Base-by-base conservation (phyloP, 1,140 invertebrate species). In the Pachypsylla venusta region DNA sequence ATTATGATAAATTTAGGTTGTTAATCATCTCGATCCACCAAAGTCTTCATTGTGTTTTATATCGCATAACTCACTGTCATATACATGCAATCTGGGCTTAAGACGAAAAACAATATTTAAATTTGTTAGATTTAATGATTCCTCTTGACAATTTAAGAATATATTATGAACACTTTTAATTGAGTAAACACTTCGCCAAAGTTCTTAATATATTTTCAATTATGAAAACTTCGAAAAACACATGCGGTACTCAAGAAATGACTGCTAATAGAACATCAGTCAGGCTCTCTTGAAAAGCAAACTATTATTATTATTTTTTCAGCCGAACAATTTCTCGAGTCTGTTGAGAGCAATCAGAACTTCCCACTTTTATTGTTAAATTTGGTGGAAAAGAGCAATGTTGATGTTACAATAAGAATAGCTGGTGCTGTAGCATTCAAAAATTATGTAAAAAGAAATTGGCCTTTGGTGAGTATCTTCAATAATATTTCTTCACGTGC, bases 381-480 rank as follows among this genome's bases (percentile, higher is more conserved):
- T 66, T 74, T 97, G 7, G 80, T 96, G 57, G 84, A 90, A 62
- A 91, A 89, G 66, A 69, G 77, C 25, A 80, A 83, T 64, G 75
- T 85, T 24, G 84, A 92, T 63, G 72, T 85, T 61, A 87, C 84
- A 4, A 86, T 96, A 53, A 77, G 91, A 66, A 76, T 93, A 40
- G 85, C 91, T 30, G 89, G 88, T 53, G 84, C 93, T 42, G 85
- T 98, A 64, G 85, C 87, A 14, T 95, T 99, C 67, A 99, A 99
- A 72, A 99, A 99, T 73, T 95, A 85, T 71, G 81, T 97, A 4
- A 97, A 96, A 72, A 76, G 90, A 57, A 94, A 97, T 74, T 99
- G 95, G 95, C 79, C 80, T 75, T 76, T 87, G 65, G 88, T 92
- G 76, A 76, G 80, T n/a, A n/a, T n/a, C n/a, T n/a, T n/a, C n/a